phyloP scores from a whole-genome alignment of 2,113 vertebrate species.

The Tretioscincus oriximinensis region DNA sequence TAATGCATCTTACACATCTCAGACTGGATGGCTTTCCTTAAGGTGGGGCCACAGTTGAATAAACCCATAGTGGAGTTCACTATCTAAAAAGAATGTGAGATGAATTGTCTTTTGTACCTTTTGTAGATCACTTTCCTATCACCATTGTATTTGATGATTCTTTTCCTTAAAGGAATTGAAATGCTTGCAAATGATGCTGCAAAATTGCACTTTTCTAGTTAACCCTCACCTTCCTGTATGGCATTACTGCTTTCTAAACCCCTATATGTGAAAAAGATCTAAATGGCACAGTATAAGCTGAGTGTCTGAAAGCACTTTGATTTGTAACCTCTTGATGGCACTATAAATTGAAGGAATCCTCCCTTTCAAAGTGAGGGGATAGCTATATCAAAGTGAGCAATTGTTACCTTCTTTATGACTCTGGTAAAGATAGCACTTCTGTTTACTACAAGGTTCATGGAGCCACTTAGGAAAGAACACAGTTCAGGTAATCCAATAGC shows the following conservation, averaged over 20 bases:
- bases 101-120: too few species aligned
- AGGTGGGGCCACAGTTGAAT: too few species aligned
- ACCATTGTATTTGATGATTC: too few species aligned
- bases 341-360: constrained; percentile 9
- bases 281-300: not conserved
- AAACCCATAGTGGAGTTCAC: too few species aligned
- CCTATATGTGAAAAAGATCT: too few species aligned
- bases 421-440: constrained; percentile 30
- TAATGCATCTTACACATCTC: too few species aligned
- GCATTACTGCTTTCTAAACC: too few species aligned
- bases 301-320: not conserved
- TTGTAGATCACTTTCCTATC: too few species aligned
- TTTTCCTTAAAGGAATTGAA: too few species aligned
- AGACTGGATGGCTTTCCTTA: too few species aligned
- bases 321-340: not conserved
- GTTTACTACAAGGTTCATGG: constrained; percentile 31
- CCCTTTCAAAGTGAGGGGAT: constrained; percentile 30
- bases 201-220: not conserved
- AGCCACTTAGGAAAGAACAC: constrained; percentile 42
- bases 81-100: too few species aligned
- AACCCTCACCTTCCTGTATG: too few species aligned
- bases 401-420: constrained; percentile 23
- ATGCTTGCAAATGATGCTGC: not conserved
- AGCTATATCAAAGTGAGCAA: constrained; percentile 29
- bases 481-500: constrained; percentile 37